Percentiles rank a stretch among this genome's conserved stretches.
phyloP scores from a whole-genome alignment of 37 sponge, comb jelly and placozoan genomes.

The Crambe crambe region DNA sequence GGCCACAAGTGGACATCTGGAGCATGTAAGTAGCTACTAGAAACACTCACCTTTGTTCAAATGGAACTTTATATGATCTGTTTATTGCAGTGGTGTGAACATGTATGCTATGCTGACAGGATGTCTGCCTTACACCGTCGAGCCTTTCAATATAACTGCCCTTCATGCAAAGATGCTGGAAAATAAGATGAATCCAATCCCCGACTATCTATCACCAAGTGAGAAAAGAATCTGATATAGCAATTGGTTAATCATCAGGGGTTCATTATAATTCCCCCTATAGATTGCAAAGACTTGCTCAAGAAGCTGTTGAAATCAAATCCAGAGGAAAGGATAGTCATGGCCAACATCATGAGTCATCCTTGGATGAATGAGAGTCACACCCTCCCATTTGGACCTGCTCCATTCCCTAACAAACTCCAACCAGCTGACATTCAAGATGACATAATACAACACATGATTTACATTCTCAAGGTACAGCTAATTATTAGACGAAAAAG shows the following conservation, averaged over 20 bases:
- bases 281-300: conserved; percentile 84
- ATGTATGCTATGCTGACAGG: conserved; percentile 99
- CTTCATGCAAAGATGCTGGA: conserved; percentile 97
- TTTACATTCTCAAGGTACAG: conserved; percentile 38
- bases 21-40: conserved; percentile 83
- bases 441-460: conserved; percentile 77
- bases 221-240: not conserved
- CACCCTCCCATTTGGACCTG: conserved; percentile 43
- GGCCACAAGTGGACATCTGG: conserved; percentile 97
- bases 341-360: conserved; percentile 77
- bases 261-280: not conserved
- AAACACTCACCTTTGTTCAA: too few species aligned
- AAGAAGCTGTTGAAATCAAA: conserved; percentile 65
- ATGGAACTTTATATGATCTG: not conserved
- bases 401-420: conserved; percentile 67
- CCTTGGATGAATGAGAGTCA: conserved; percentile 78
- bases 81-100: conserved; percentile 88
- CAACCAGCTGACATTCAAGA: conserved; percentile 43
- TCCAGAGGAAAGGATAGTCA: conserved; percentile 76
- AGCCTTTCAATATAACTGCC: conserved; percentile 94
- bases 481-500: too few species aligned
- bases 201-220: conserved; percentile 74
- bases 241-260: not conserved
- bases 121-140: conserved; percentile 91
- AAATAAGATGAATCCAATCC: conserved; percentile 96